Evolutionary conservation across 2,113 vertebrate species (phyloP).

Genomic region (Albula glossodonta): DNA sequence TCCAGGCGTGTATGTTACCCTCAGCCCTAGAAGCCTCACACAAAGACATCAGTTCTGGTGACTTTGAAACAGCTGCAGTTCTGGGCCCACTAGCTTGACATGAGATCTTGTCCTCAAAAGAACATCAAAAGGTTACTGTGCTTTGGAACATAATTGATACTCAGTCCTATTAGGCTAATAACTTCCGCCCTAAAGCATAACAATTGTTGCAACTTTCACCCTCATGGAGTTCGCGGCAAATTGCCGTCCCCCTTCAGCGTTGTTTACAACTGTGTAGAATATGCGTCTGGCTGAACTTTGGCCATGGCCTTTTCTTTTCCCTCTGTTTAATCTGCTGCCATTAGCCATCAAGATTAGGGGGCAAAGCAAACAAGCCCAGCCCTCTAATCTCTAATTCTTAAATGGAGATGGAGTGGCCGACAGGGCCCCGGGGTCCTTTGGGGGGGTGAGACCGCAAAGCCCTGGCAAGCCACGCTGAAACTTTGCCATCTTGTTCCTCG

Average conservation of each 20-base stretch:
- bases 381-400: slow-evolving; percentile 37
- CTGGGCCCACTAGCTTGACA: neutral
- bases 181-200: slow-evolving; percentile 6
- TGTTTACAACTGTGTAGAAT: slow-evolving; percentile 13
- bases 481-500: neutral
- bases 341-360: slow-evolving; percentile 28
- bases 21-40: neutral
- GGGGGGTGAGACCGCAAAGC: neutral
- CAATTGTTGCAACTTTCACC: neutral
- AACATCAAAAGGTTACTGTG: slow-evolving; percentile 25
- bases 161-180: slow-evolving; percentile 9
- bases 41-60: neutral
- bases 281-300: neutral
- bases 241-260: neutral
- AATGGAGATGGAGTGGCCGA: slow-evolving; percentile 21
- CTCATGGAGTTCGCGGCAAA: neutral
- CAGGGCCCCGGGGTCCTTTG: neutral
- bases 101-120: slow-evolving; percentile 7
- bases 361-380: slow-evolving; percentile 26
- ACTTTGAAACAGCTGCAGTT: neutral
- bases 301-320: neutral
- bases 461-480: neutral
- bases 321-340: slow-evolving; percentile 35
- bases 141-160: slow-evolving; percentile 10
- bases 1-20: neutral